Evolutionary conservation across 1,140 invertebrate genomes (phyloP).

Genomic region (Zaprionus davidi): DNA sequence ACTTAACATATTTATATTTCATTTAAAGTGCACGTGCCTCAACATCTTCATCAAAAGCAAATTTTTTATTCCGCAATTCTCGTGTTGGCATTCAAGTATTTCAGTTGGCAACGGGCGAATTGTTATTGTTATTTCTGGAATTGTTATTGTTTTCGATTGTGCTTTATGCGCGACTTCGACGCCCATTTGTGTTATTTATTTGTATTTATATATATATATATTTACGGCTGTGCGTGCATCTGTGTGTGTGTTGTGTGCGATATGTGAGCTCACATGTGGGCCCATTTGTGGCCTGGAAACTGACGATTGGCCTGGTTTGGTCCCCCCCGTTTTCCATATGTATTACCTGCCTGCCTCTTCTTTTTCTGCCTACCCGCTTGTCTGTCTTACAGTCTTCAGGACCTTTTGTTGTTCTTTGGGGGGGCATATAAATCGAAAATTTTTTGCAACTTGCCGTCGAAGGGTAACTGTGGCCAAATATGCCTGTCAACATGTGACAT

Average conservation of each 20-base stretch:
- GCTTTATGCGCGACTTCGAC: constrained; percentile 46
- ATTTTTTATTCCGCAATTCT: constrained; percentile 49
- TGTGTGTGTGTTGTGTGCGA: constrained; percentile 14
- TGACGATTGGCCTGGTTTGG: constrained; percentile 21
- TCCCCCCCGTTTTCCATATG: neutral
- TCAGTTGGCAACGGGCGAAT: constrained; percentile 24
- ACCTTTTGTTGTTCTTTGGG: constrained; percentile 22
- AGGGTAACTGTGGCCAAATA: constrained; percentile 14
- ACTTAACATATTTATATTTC: constrained; percentile 39
- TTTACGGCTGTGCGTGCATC: constrained; percentile 37
- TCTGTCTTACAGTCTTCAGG: neutral
- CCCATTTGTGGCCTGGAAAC: constrained; percentile 15
- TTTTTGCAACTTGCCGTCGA: constrained; percentile 37
- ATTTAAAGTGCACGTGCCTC: constrained; percentile 36
- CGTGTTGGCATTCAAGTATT: constrained; percentile 15
- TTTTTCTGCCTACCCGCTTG: neutral
- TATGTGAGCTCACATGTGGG: constrained; percentile 16
- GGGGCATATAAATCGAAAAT: constrained; percentile 72
- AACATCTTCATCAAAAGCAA: constrained; percentile 58
- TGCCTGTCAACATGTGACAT: constrained; percentile 60
- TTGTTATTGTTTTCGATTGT: constrained; percentile 63
- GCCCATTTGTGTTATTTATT: constrained; percentile 60
- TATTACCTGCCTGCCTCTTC: constrained; percentile 17
- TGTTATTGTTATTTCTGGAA: constrained; percentile 22
- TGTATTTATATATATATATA: constrained; percentile 60